Evolutionary conservation across 2,888 invertebrate genomes (phyloP).

Genomic region (Dolichopus griseipennis): DNA sequence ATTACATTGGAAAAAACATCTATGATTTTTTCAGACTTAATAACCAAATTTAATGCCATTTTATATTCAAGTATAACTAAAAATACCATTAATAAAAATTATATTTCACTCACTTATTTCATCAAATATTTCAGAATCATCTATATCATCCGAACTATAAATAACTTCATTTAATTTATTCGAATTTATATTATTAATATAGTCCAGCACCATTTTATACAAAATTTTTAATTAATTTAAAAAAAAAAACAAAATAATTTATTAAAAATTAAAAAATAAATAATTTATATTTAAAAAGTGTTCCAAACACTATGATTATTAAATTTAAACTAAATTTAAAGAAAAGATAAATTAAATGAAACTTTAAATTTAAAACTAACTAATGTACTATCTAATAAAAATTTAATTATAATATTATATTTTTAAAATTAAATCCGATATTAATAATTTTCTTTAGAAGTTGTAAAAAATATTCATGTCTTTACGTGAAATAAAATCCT

Average conservation of each 20-base stretch:
- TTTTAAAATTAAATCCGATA: neutral
- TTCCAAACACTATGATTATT: neutral
- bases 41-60: no score
- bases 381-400: neutral
- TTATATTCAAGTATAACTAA: no score
- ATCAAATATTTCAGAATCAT: neutral
- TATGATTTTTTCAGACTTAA: no score
- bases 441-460: neutral
- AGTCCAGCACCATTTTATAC: neutral
- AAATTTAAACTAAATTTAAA: neutral
- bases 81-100: no score
- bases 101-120: neutral
- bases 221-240: neutral
- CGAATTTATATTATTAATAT: neutral
- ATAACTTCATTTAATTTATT: neutral
- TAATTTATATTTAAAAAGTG: no score
- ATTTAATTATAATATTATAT: neutral
- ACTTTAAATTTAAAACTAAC: neutral
- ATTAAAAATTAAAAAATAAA: neutral
- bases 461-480: neutral
- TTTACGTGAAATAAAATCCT: no score
- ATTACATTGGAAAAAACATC: no score
- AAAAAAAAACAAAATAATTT: neutral
- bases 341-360: neutral
- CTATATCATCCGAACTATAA: neutral